Base-by-base conservation (phyloP, 2,888 invertebrate genomes). In the Melanostoma scalare region DNA sequence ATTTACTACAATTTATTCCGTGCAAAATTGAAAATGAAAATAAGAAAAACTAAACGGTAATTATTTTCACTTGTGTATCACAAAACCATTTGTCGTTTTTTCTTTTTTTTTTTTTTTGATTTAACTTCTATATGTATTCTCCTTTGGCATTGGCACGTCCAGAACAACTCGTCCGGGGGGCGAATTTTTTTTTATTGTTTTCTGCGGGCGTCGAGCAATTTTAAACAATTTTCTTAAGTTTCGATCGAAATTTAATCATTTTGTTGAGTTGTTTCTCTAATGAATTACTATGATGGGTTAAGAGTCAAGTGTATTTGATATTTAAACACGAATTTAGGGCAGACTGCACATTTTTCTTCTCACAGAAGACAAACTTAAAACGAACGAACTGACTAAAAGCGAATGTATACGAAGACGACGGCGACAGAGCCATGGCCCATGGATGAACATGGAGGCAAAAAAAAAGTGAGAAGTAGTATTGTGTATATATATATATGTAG, bases 11-110 rank as follows among this genome's bases (percentile, higher is more conserved):
- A 68, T 35, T 33, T 60, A 52, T 38, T 55, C 63, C 56, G 52
- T 50, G 8, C 48, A 68, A 67, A 73, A 50, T 10, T 48, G 36
- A 55, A 33, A 50, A 69, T 10, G 8, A 72, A 78, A 78, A 74
- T 36, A 38, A 56, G 31, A 77, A 77, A 71, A 56, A n/a, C 50
- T 68, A 69, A 84, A 84, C 68, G 52, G 73, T 77, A 78, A 82
- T 78, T 82, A 63, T 69, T 75, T 84, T 74, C 78, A 82, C 82
- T 77, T 74, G 65, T 74, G 50, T 84, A 84, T 84, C 82, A 84
- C 84, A 84, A 84, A 84, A 84, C 60, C 84, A 84, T 84, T 84
- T 68, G 61, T 78, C 73, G 68, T 74, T 78, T 58, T 40, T 48
- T 52, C 50, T 6, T 58, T 30, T 1, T 40, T 38, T 33, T 42